Evolutionary conservation across 2,113 vertebrate genomes (phyloP).

Genomic region (Oncorhynchus nerka): DNA sequence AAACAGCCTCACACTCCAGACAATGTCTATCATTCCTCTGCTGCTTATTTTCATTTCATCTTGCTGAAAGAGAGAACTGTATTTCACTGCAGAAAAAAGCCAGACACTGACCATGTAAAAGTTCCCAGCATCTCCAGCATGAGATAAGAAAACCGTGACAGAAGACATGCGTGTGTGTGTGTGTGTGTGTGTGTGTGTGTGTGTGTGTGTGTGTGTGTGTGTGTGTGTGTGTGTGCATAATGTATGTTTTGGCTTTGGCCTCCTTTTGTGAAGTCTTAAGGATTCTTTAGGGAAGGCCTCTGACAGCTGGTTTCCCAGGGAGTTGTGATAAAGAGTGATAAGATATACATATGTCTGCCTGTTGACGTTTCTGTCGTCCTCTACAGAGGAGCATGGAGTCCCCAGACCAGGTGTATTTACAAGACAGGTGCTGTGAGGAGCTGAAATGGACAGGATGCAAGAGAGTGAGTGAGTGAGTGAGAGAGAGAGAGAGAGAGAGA

Average conservation of each 20-base stretch:
- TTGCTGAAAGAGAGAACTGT: conserved; percentile 18
- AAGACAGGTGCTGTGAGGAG: conserved; percentile 13
- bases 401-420: conserved; percentile 26
- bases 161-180: not conserved
- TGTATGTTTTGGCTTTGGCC: not conserved
- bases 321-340: conserved; percentile 33
- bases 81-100: conserved; percentile 14
- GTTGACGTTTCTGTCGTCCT: conserved; percentile 28
- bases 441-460: conserved; percentile 16
- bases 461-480: not conserved
- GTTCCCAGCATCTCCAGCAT: not conserved
- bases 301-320: conserved; percentile 16
- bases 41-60: conserved; percentile 37
- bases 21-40: conserved; percentile 20
- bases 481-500: not conserved
- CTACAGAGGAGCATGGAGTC: conserved; percentile 12
- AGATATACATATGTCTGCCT: conserved; percentile 32
- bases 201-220: not conserved
- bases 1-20: conserved; percentile 13
- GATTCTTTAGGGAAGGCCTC: not conserved
- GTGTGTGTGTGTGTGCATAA: not conserved
- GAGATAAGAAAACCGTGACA: conserved; percentile 1
- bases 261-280: not conserved
- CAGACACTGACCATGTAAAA: conserved; percentile 1
- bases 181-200: not conserved